Conservation (phyloP, 2,113 vertebrate genomes). For the Zapornia atra region DNA sequence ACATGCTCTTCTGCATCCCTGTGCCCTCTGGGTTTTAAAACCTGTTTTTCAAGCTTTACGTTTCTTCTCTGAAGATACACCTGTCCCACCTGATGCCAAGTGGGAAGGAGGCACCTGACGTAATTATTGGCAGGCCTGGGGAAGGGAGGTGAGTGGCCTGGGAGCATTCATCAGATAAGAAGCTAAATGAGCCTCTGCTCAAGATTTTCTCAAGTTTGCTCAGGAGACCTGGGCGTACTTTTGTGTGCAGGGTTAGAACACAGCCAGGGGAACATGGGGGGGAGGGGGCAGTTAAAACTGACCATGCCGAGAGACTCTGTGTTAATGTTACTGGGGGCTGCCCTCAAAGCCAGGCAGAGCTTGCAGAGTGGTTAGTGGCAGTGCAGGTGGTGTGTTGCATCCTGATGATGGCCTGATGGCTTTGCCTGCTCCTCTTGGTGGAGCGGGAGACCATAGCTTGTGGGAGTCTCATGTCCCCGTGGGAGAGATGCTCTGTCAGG, state of each 20-base stretch:
- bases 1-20: conserved; percentile 5
- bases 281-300: not conserved
- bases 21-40: conserved; percentile 53
- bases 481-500: not conserved
- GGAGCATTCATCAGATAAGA: conserved; percentile 41
- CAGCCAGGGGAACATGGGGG: not conserved
- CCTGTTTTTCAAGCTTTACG: conserved; percentile 54
- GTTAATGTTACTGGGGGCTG: not conserved
- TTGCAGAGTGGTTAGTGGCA: not conserved
- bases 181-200: not conserved
- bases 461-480: not conserved
- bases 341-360: not conserved
- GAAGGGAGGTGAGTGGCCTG: conserved; percentile 36
- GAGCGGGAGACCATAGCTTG: not conserved
- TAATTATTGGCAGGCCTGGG: not conserved
- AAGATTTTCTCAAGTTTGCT: conserved; percentile 40
- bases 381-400: not conserved
- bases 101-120: conserved; percentile 51
- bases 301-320: not conserved
- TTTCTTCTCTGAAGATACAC: conserved; percentile 56
- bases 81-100: conserved; percentile 3
- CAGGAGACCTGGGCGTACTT: not conserved
- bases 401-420: not conserved
- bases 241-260: not conserved
- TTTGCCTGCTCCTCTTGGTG: not conserved